Evolutionary conservation across 2,113 vertebrate genomes (phyloP), one percentile per base, ranked within the genome.

Genomic region (Donacobius atricapilla): DNA sequence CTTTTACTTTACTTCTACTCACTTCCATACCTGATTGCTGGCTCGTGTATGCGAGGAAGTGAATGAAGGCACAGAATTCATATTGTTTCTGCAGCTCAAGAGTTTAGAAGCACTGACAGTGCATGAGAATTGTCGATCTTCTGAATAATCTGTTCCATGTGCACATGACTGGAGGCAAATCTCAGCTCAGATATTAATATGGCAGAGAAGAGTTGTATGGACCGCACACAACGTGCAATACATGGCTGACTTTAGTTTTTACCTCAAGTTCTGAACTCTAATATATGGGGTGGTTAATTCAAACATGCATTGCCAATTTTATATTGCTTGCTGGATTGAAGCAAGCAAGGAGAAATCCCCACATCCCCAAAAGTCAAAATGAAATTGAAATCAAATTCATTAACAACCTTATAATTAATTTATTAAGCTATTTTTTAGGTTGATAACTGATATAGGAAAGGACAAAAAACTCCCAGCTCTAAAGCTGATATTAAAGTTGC

Each of bases 21-120:
- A 11, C 35, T 87, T 87, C 16, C 15, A 44, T 28, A 24, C 27
- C 25, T 71, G 31, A n/a, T 33, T 91, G 28, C 24, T 90, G 87
- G 57, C 54, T 61, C 19, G 5, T 5, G 11, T 56, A 17, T 57
- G 13, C 0, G 0, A 90, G n/a, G 37, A 85, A 65, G 10, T 10
- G n/a, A 66, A 44, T 4, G 33, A 57, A 73, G n/a, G 56, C 15
- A 24, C 4, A 60, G 35, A 27, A 63, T 77, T 53, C 3, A 1
- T 14, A 47, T n/a, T 37, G 69, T 42, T 47, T 65, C 48, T 77
- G n/a, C 42, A 61, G 47, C 30, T 50, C 63, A 37, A 37, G 82
- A 72, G 1, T 54, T 78, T 91, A 53, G 51, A 44, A 93, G 11
- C n/a, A 42, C 5, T 33, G 51, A 16, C 13, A 35, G 10, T 30